Conservation (phyloP, 1,140 invertebrate genomes). For the Cotesia typhae region DNA sequence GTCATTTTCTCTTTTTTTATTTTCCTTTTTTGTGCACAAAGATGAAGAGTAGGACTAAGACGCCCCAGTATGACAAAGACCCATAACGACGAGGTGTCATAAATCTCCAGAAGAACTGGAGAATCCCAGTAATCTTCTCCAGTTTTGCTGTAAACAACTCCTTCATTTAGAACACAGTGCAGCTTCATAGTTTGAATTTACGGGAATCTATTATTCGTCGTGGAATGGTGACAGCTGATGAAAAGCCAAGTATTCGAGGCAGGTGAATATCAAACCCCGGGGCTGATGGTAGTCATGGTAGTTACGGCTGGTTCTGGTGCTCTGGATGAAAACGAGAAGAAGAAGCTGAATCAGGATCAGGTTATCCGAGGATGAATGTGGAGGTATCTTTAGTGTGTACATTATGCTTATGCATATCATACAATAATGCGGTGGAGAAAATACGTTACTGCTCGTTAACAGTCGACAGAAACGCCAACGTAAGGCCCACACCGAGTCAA, state of each 20-base stretch:
- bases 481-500: conserved; percentile 36
- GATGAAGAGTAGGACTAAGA: no score
- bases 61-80: no score
- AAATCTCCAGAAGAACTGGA: background rate
- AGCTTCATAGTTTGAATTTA: no score
- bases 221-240: conserved; percentile 13
- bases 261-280: conserved; percentile 7
- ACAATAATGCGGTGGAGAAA: conserved; percentile 1
- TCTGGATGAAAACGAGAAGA: no score
- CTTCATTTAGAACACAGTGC: no score
- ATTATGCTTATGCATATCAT: background rate
- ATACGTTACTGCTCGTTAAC: conserved; percentile 34
- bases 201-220: background rate
- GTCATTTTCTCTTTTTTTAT: no score
- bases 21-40: no score
- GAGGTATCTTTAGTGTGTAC: no score
- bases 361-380: background rate
- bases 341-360: no score
- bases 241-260: conserved; percentile 14
- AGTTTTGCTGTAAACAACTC: no score
- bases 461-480: conserved; percentile 33
- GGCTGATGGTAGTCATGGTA: no score
- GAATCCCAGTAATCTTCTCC: no score
- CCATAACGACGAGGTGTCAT: background rate
- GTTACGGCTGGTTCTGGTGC: background rate